A percentile compares a stretch with the other conserved stretches of the same genome.
Conservation (phyloP, 2,113 vertebrate species). For the Ictidomys tridecemlineatus region DNA sequence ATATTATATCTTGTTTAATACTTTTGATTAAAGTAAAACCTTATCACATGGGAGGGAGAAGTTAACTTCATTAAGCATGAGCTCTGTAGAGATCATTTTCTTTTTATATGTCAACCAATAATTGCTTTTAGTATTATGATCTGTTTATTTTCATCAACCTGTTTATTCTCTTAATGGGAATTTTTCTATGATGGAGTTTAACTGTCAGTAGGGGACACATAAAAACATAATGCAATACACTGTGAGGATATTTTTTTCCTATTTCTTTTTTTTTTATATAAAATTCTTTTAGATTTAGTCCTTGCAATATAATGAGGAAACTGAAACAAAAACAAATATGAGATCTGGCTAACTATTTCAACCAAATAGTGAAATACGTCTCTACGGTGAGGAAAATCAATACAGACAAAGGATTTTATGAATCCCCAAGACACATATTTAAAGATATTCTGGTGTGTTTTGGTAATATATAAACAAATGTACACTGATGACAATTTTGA, state of each 20-base stretch:
- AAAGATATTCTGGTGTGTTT: not conserved
- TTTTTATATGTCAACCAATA: constrained; percentile 1
- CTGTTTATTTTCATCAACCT: constrained; percentile 57
- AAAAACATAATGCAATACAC: not conserved
- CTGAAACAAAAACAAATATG: not conserved
- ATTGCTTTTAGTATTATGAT: constrained; percentile 22
- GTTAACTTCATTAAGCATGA: not conserved
- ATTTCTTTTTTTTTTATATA: not conserved
- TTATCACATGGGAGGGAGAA: not conserved
- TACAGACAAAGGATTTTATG: not conserved
- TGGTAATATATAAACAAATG: not conserved
- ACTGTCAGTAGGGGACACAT: constrained; percentile 2
- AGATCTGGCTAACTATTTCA: not conserved
- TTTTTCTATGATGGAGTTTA: constrained; percentile 14
- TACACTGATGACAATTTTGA: not conserved
- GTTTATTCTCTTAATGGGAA: constrained; percentile 40
- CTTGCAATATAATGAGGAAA: not conserved
- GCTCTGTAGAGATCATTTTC: not conserved
- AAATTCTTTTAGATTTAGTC: not conserved
- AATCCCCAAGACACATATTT: not conserved
- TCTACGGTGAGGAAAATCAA: not conserved
- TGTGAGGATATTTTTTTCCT: not conserved
- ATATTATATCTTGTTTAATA: not conserved
- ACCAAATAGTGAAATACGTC: not conserved
- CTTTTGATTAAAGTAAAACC: not conserved